Evolutionary conservation across 2,888 invertebrate genomes (phyloP), one percentile per base, ranked within the genome.

Genomic region (Phalera bucephala): DNA sequence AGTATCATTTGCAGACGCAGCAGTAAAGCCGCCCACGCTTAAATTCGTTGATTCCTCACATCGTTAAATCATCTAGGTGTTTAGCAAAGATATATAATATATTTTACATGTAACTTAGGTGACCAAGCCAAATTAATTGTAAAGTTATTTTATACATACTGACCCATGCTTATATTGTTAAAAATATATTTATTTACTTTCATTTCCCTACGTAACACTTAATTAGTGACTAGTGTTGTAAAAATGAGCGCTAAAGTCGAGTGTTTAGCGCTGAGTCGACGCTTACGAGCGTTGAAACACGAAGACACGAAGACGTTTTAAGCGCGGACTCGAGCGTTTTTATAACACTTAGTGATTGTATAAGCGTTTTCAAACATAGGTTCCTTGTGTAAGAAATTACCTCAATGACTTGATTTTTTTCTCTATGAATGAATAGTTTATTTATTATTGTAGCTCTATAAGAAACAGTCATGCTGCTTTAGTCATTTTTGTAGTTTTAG

Each of bases 401-500:
- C 85, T 85, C 84, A 80, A 56, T 60, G 51, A 53, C 61, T 59
- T 52, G 44, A 38, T 40, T 65, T 59, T 66, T 66, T 71, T 64
- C 48, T 59, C 49, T 55, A 56, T 45, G 57, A 57, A 59, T 58
- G 44, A 55, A 55, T 63, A 51, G 51, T 54, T 55, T 65, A 82
- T 83, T 82, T 81, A 82, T 81, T 81, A 57, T 19, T 62, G 59
- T 82, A 80, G 73, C 47, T 44, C 58, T 49, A 14, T 82, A 83
- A 81, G 80, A 46, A 68, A 64, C 58, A 87, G 86, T 86, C 87
- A 85, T 73, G 68, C 72, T 67, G 72, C 66, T 76, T 72, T 86
- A 87, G 87, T 87, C 86, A 87, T 85, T 86, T 78, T 81, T 62
- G 65, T 86, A 82, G 76, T 52, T 46, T 63, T 76, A 80, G 71